Conservation (phyloP, 2,888 invertebrate genomes). For the Malthinus flaveolus region DNA sequence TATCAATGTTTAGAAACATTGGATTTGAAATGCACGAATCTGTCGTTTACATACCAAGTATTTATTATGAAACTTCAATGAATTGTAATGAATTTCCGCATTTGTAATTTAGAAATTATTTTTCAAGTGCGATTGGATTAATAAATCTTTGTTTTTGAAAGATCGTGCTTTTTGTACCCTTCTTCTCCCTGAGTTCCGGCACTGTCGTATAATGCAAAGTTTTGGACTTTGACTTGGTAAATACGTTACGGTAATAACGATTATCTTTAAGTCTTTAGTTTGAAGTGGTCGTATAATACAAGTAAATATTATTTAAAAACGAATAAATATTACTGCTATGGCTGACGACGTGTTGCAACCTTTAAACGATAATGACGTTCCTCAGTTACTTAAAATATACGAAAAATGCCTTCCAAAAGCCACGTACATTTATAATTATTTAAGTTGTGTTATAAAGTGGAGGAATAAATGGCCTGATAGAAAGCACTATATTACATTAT, state of each 20-base stretch:
- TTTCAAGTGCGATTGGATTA: too few species aligned
- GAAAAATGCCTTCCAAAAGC: slow-evolving; percentile 48
- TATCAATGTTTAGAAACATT: slow-evolving; percentile 45
- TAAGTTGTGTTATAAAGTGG: slow-evolving; percentile 52
- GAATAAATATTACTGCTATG: background rate
- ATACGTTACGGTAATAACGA: too few species aligned
- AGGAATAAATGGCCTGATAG: background rate
- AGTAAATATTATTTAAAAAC: too few species aligned
- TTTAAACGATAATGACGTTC: slow-evolving; percentile 42
- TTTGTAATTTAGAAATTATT: background rate
- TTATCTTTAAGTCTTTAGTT: too few species aligned
- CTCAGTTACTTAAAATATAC: slow-evolving; percentile 40
- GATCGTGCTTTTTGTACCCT: too few species aligned
- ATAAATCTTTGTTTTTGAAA: too few species aligned
- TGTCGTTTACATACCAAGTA: slow-evolving; percentile 6
- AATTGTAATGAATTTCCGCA: background rate
- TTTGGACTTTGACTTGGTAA: too few species aligned
- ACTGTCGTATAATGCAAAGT: too few species aligned
- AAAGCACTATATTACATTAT: slow-evolving; percentile 1
- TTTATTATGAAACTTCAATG: background rate
- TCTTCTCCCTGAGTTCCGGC: too few species aligned
- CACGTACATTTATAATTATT: slow-evolving; percentile 48
- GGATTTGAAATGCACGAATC: slow-evolving; percentile 37
- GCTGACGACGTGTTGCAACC: slow-evolving; percentile 37
- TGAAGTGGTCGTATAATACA: too few species aligned